Base-by-base conservation (phyloP, 2,797 vertebrate species). In the Syngnathus rostellatus region DNA sequence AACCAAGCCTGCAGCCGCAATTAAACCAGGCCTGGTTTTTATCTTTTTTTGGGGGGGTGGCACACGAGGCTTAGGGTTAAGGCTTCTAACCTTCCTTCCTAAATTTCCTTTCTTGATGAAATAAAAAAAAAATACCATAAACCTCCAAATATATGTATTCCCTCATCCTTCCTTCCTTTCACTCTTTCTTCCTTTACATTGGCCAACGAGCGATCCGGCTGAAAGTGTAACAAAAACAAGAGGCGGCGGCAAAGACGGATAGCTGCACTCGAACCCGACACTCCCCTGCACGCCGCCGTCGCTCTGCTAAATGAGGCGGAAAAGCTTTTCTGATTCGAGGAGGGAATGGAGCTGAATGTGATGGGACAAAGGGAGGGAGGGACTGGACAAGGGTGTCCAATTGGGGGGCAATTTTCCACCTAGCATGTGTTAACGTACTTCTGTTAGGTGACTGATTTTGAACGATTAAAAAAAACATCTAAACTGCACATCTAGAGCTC, bases 251-350 rank as follows among this genome's bases (percentile, higher is more conserved):
- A n/a, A 77, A 82, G 88, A 88, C 77, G 69, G 85, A 88, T 86
- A 76, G 76, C 37, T 69, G 76, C 14, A 74, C 80, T 78, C 78
- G 79, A 85, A 89, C 83, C 77, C 72, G 83, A 87, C 85, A 82
- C 81, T 70, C 72, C 76, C 50, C 74, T 45, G 75, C 77, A 81
- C 81, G 64, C 82, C 76, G 77, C 80, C 83, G 86, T 90, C 90
- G 89, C 39, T 89, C 87, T 84, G 79, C 72, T 89, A 88, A 90
- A 90, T 91, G 86, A 89, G 85, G 77, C 87, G 87, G 82, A 87
- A 74, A 85, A 78, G 75, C 74, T 69, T 31, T 31, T 40, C 69
- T 63, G 63, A 51, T 39, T 6, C 2, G 17, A 4, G 41, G 25
- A 61, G 66, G 9, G 72, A 71, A 72, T 62, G 43, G 57, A 72